phyloP scores from a whole-genome alignment of 2,113 vertebrate species.

The Dromaius novaehollandiae region DNA sequence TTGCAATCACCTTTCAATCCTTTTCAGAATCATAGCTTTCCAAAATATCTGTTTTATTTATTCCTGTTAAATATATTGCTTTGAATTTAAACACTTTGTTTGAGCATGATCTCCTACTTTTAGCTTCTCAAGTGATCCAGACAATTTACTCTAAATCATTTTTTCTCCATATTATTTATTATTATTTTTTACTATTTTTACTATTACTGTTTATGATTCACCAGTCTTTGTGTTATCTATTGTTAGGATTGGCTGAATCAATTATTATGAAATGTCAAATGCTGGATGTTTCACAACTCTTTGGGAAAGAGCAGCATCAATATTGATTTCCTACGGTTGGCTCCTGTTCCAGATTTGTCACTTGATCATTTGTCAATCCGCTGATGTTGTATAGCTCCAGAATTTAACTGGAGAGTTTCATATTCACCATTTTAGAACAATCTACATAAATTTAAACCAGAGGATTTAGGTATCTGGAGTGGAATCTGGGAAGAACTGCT shows the following conservation, averaged over 20 bases:
- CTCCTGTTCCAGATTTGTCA: background rate
- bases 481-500: background rate
- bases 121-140: background rate
- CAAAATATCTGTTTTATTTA: background rate
- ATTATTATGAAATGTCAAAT: background rate
- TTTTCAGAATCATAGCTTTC: background rate
- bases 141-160: background rate
- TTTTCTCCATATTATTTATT: background rate
- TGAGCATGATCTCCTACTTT: background rate
- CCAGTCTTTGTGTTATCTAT: background rate
- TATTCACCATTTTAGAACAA: background rate
- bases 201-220: accelerated
- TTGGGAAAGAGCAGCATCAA: background rate
- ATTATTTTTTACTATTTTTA: background rate
- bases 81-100: background rate
- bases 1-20: background rate
- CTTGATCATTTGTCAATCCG: background rate
- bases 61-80: background rate
- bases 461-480: background rate
- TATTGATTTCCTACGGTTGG: background rate
- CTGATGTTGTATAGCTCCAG: background rate
- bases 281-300: background rate
- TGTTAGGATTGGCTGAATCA: background rate
- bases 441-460: background rate
- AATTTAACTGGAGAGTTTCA: background rate